These are phyloP conservation scores for Theonella swinhoei DNA, from an alignment of 37 sponge, comb jelly and placozoan genomes.

Conservation along the genomic window DNA sequence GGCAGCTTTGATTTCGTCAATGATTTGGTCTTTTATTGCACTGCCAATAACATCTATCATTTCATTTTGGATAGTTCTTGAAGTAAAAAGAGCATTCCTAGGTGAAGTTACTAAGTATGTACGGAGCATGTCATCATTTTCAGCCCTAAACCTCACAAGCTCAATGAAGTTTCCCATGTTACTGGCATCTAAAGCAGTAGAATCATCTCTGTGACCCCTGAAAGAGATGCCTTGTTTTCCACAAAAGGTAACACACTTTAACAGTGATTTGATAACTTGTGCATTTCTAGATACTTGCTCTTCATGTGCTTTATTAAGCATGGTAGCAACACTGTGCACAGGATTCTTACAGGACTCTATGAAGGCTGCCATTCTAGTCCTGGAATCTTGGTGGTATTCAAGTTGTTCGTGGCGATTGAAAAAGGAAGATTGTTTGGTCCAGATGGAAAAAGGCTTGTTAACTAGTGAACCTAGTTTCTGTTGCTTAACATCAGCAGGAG, in stretches of 20 bases:
- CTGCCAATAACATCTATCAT: conserved; percentile 21
- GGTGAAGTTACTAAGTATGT: conserved; percentile 19
- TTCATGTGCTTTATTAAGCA: conserved; percentile 12
- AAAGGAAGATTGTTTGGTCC: conserved; percentile 25
- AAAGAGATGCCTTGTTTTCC: conserved; percentile 38
- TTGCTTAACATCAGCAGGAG: conserved; percentile 19
- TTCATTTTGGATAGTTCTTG: conserved; percentile 14
- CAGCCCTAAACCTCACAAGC: conserved; percentile 24
- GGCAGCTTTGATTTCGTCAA: conserved; percentile 1
- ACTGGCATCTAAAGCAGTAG: conserved; percentile 5
- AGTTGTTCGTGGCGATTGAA: not conserved
- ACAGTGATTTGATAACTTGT: conserved; percentile 28
- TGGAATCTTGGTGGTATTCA: conserved; percentile 25
- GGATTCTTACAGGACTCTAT: conserved; percentile 13
- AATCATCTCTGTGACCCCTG: conserved; percentile 44
- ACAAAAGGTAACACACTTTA: conserved; percentile 32
- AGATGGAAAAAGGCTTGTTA: conserved; percentile 17
- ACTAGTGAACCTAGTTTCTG: conserved; percentile 24
- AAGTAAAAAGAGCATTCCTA: conserved; percentile 29
- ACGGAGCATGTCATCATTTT: conserved; percentile 33
- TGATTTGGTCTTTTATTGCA: not conserved
- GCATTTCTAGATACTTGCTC: conserved; percentile 13
- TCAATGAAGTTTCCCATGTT: conserved; percentile 32
- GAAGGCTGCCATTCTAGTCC: conserved; percentile 30
- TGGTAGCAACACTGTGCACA: conserved; percentile 26